Percentiles rank a stretch among this genome's conserved stretches.
Conservation (phyloP, 2,113 vertebrate species). For the Syngnathoides biaculeatus region DNA sequence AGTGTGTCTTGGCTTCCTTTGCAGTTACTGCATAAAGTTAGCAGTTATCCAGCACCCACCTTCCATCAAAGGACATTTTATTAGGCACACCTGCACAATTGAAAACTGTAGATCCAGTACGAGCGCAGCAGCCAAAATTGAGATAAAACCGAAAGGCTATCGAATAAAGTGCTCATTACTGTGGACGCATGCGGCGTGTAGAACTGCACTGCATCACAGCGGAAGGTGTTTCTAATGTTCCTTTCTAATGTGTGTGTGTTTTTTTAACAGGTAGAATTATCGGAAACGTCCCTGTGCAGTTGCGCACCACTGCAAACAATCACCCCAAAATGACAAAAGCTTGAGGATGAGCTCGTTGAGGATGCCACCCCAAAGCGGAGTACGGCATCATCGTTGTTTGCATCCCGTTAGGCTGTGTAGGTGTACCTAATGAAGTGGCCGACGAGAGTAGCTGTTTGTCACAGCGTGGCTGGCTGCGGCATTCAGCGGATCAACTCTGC, state of each 20-base stretch:
- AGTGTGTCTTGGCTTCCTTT: not conserved
- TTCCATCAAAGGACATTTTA: not conserved
- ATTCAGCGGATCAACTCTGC: not conserved
- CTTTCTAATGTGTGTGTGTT: not conserved
- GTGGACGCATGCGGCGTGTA: not conserved
- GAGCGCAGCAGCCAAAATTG: not conserved
- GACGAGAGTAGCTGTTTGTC: not conserved
- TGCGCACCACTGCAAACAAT: not conserved
- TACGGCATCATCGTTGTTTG: not conserved
- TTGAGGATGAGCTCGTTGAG: not conserved
- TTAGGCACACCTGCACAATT: not conserved
- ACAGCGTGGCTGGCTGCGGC: constrained; percentile 3
- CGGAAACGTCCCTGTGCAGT: not conserved
- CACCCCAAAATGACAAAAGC: not conserved
- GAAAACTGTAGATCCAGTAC: not conserved
- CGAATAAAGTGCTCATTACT: not conserved
- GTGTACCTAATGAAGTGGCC: constrained; percentile 8
- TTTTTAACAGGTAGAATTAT: not conserved
- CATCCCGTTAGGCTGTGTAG: not conserved
- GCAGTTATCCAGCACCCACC: not conserved
- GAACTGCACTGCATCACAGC: not conserved
- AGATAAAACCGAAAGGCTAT: not conserved
- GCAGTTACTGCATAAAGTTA: not conserved
- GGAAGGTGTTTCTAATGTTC: not conserved
- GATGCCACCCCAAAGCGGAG: not conserved